Conservation (phyloP, 2,888 invertebrate genomes). For the Hyalella azteca region DNA sequence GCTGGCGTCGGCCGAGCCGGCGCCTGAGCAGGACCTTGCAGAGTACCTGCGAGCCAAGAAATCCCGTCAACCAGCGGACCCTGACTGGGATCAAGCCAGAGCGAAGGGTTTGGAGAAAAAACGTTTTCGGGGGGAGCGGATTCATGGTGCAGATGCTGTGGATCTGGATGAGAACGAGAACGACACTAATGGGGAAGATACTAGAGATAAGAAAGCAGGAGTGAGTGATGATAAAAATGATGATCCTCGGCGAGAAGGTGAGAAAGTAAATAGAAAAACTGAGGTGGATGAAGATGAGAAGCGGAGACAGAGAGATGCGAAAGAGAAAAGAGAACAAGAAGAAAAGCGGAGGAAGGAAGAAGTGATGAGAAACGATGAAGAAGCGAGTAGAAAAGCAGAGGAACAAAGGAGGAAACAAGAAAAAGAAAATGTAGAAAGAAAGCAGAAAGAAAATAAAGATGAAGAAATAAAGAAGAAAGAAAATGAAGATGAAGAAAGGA, state of each 20-base stretch:
- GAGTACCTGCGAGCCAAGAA: slow-evolving; percentile 11
- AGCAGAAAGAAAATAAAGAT: neutral
- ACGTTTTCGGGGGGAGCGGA: neutral
- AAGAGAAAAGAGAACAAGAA: neutral
- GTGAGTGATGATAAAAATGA: neutral
- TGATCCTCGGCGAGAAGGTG: neutral
- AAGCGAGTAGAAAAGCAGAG: neutral
- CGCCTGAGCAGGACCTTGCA: slow-evolving; percentile 5
- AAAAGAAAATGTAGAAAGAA: neutral
- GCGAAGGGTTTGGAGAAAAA: neutral
- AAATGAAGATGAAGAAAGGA: neutral
- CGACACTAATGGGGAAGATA: neutral
- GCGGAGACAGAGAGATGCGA: neutral
- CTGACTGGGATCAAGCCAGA: neutral
- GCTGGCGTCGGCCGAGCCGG: neutral
- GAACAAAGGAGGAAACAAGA: neutral
- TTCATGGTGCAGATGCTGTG: neutral
- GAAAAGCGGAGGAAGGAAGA: neutral
- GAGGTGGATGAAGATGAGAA: neutral
- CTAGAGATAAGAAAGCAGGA: neutral
- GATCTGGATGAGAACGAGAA: neutral
- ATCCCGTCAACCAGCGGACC: neutral
- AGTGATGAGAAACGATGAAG: neutral
- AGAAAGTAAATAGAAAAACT: neutral
- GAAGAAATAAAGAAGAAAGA: neutral